Conservation (phyloP, 2,113 vertebrate genomes). For the Colinus virginianus region DNA sequence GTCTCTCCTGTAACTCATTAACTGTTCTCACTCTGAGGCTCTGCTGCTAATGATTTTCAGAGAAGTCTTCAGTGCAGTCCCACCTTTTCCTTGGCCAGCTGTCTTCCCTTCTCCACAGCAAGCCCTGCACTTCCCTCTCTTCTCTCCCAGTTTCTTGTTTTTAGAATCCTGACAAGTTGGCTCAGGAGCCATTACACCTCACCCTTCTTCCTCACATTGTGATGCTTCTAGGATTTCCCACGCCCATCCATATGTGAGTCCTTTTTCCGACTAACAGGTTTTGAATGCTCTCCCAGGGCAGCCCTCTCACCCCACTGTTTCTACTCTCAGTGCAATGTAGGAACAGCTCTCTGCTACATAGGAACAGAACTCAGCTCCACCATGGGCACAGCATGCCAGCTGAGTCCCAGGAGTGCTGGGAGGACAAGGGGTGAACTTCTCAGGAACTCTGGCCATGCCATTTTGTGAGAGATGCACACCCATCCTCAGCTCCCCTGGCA, state of each 20-base stretch:
- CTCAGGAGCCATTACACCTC: neutral
- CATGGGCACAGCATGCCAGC: neutral
- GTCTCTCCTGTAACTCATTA: neutral
- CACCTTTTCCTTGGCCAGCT: neutral
- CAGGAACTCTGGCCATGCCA: neutral
- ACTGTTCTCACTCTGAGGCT: neutral
- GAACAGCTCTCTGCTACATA: neutral
- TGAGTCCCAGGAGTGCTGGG: neutral
- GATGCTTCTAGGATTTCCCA: neutral
- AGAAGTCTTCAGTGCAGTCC: neutral
- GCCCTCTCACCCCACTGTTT: fast-evolving
- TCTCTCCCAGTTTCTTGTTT: neutral
- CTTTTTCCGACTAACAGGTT: neutral
- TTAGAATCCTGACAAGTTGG: neutral
- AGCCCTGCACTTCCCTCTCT: neutral
- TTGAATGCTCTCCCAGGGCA: neutral
- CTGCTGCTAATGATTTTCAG: neutral
- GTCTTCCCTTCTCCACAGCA: neutral
- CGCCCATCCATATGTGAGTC: fast-evolving
- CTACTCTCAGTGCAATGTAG: neutral
- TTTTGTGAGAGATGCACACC: neutral
- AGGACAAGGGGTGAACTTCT: neutral
- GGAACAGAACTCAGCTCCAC: neutral
- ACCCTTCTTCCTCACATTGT: neutral
- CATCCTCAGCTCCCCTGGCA: neutral